Evolutionary conservation across 2,113 vertebrate genomes (phyloP).

Genomic region (Siphamia tubifer): DNA sequence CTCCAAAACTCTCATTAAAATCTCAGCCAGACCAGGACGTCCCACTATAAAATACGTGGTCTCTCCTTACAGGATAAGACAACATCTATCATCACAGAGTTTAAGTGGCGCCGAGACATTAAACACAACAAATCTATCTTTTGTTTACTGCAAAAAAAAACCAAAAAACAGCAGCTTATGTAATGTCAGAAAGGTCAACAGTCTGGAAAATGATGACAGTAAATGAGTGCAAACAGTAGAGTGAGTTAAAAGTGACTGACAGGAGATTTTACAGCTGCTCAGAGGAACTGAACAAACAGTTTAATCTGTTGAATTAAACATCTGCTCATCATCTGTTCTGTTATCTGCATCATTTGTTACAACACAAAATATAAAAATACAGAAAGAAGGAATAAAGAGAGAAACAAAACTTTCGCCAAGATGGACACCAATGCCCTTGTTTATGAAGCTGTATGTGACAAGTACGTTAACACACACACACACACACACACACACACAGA

Average conservation of each 20-base stretch:
- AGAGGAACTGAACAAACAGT: neutral
- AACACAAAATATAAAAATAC: too few species aligned
- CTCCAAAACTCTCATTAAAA: neutral
- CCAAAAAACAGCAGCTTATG: constrained; percentile 19
- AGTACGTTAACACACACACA: neutral
- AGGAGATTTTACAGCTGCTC: neutral
- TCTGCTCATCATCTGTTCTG: too few species aligned
- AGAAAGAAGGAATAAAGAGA: too few species aligned
- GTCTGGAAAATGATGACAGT: constrained; percentile 28
- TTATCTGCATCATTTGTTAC: too few species aligned
- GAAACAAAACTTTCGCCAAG: too few species aligned
- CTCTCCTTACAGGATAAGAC: neutral
- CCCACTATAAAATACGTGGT: neutral
- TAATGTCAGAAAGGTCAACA: constrained; percentile 12
- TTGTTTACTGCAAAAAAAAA: neutral
- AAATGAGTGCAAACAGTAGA: neutral
- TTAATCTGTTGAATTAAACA: neutral
- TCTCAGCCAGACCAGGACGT: neutral
- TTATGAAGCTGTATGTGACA: constrained; percentile 3
- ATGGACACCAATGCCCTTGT: neutral
- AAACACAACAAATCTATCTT: neutral
- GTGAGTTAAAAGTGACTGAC: neutral
- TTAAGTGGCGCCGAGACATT: neutral
- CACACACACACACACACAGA: neutral
- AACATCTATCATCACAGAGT: neutral